Evolutionary conservation across 2,797 vertebrate genomes (phyloP), one percentile per base, ranked within the genome.

Genomic region (Argentina silus): DNA sequence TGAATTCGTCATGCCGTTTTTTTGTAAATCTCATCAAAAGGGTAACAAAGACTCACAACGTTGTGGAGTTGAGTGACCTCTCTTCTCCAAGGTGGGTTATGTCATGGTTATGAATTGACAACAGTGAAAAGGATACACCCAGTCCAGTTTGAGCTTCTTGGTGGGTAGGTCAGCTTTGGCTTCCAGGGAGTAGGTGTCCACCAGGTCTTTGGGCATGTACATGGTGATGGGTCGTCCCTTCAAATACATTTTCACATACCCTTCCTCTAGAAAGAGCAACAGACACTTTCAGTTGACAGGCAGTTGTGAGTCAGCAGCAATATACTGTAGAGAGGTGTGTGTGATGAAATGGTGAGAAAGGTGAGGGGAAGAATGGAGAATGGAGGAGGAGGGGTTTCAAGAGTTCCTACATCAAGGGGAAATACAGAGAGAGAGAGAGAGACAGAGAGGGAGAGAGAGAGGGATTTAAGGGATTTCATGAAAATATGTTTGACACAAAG

Each of bases 161-260:
- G 92, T 69, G 19, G 97, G 96, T 66, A 98, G 93, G 36, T 99
- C 98, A 19, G 92, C 93, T 91, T 95, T 95, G 80, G 95, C 94
- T 82, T 99, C 98, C 92, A 99, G 90, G 86, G 88, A 96, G 92
- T 99, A 99, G 82, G 92, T 89, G 62, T 98, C 96, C 94, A 97
- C 95, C 88, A 96, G 93, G 19, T 98, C 96, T 95, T 95, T 97
- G 90, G 97, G 96, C 97, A 99, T 96, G 93, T 95, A 96, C 98
- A 99, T 99, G 93, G 97, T 98, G 85, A 99, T 91, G 44, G 98
- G 98, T 51, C 98, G 96, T 85, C 98, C 98, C 82, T 97, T 97
- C 81, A 99, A 95, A 92, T 94, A 99, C 98, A 99, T 99, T 94
- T 97, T 99, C 85, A 99, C 96, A 86, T 98, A 99, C 81, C 98